These are phyloP conservation scores for Argentina silus DNA, from an alignment of 2,797 vertebrate genomes.

Conservation along the genomic window DNA sequence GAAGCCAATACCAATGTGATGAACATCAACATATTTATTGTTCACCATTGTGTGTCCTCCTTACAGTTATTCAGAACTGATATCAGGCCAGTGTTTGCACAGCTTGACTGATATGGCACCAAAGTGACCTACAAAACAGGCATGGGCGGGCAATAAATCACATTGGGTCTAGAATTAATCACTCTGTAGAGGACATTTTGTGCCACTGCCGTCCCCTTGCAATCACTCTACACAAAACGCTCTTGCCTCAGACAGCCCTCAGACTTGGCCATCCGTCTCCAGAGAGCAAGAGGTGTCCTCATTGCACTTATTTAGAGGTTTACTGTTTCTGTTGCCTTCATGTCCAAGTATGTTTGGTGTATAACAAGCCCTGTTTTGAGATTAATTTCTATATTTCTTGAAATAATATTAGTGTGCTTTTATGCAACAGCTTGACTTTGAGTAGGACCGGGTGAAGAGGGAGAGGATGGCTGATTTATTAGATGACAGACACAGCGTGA, in stretches of 20 bases:
- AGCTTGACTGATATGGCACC: conserved; percentile 78
- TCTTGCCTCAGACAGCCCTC: conserved; percentile 25
- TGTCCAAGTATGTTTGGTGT: conserved; percentile 11
- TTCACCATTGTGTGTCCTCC: conserved; percentile 27
- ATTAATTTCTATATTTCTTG: neutral
- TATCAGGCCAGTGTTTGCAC: conserved; percentile 78
- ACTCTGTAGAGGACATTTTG: conserved; percentile 75
- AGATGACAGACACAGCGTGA: conserved; percentile 60
- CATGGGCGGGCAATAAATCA: conserved; percentile 77
- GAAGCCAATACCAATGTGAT: neutral
- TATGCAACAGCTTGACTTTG: conserved; percentile 19
- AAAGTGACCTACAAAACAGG: conserved; percentile 79
- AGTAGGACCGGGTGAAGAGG: conserved; percentile 18
- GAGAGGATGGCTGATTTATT: conserved; percentile 65
- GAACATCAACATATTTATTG: neutral
- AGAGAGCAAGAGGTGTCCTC: conserved; percentile 56
- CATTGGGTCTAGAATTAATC: conserved; percentile 74
- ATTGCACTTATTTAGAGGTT: conserved; percentile 57
- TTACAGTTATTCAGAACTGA: conserved; percentile 65
- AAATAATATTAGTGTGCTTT: conserved; percentile 3
- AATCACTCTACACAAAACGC: conserved; percentile 68
- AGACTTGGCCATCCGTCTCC: conserved; percentile 31
- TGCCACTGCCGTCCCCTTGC: conserved; percentile 67
- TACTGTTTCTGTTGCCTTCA: conserved; percentile 58
- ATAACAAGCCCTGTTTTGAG: conserved; percentile 4